phyloP scores from a whole-genome alignment of 2,113 vertebrate species.

The human region DNA sequence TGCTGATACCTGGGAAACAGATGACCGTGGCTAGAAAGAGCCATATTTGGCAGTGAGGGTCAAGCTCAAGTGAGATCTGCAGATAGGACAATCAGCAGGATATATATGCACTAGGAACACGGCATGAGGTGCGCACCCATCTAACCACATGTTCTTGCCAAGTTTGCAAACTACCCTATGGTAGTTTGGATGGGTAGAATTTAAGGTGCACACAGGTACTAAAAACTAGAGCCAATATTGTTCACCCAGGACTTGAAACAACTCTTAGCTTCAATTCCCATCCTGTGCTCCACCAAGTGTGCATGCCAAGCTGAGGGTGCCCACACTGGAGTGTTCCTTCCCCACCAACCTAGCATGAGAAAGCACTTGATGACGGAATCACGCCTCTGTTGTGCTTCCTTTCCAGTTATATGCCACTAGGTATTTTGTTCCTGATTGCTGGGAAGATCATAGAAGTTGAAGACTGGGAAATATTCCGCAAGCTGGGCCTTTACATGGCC shows the following conservation, averaged over 20 bases:
- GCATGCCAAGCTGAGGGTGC: fast-evolving
- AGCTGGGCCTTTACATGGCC: constrained; percentile 98
- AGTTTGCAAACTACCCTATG: not conserved
- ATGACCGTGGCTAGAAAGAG: not conserved
- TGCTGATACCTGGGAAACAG: not conserved
- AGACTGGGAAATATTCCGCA: constrained; percentile 98
- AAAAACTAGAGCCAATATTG: not conserved
- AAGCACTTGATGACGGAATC: not conserved
- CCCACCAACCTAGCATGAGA: not conserved
- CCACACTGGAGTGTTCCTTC: not conserved
- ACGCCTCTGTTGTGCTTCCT: constrained; percentile 61
- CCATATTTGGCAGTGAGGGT: not conserved
- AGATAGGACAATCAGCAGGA: not conserved
- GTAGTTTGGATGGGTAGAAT: not conserved
- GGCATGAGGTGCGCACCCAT: not conserved
- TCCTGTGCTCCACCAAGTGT: not conserved
- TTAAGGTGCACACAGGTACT: not conserved
- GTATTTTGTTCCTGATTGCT: constrained; percentile 97
- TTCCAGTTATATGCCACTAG: constrained; percentile 97
- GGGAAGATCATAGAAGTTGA: constrained; percentile 98
- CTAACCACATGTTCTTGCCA: not conserved
- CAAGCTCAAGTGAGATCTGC: not conserved
- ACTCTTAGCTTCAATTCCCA: not conserved
- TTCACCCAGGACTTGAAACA: not conserved
- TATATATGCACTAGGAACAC: not conserved